Percentiles rank a stretch among this genome's conserved stretches.
phyloP scores from a whole-genome alignment of 2,113 vertebrate genomes.

The Xyliphius kryptos region DNA sequence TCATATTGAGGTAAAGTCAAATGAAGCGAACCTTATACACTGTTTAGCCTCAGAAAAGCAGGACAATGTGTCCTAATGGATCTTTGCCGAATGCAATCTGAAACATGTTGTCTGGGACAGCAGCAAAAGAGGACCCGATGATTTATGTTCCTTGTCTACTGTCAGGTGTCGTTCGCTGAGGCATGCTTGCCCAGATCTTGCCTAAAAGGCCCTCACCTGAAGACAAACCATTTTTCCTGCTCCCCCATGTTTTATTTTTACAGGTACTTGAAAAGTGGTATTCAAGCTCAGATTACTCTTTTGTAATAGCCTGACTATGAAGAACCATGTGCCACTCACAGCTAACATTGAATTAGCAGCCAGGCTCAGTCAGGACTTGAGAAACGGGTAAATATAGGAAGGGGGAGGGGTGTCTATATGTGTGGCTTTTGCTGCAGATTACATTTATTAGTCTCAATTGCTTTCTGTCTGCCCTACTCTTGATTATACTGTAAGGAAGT shows the following conservation, averaged over 20 bases:
- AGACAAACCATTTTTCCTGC: slow-evolving; percentile 54
- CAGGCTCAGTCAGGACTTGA: too few species aligned
- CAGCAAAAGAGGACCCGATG: slow-evolving; percentile 41
- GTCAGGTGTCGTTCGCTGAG: slow-evolving; percentile 48
- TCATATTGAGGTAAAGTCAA: slow-evolving; percentile 39
- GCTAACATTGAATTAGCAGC: slow-evolving; percentile 39
- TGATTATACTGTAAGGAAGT: too few species aligned
- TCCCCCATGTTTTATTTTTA: slow-evolving; percentile 72
- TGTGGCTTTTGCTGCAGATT: too few species aligned
- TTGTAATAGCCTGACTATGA: slow-evolving; percentile 61
- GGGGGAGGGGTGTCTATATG: too few species aligned
- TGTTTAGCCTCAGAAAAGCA: slow-evolving; percentile 32
- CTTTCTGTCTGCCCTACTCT: too few species aligned
- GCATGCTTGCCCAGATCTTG: slow-evolving; percentile 42
- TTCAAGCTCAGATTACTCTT: slow-evolving; percentile 68
- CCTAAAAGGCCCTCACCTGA: slow-evolving; percentile 57
- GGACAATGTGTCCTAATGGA: slow-evolving; percentile 46
- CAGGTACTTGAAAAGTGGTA: slow-evolving; percentile 66
- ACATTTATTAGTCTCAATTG: too few species aligned
- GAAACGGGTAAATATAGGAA: too few species aligned
- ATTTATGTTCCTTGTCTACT: slow-evolving; percentile 62
- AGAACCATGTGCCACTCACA: slow-evolving; percentile 50
- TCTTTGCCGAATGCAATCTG: slow-evolving; percentile 38
- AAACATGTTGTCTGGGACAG: slow-evolving; percentile 38
- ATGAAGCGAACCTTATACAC: slow-evolving; percentile 31